Evolutionary conservation across 2,797 vertebrate species (phyloP).

Genomic region (Octomys mimax): DNA sequence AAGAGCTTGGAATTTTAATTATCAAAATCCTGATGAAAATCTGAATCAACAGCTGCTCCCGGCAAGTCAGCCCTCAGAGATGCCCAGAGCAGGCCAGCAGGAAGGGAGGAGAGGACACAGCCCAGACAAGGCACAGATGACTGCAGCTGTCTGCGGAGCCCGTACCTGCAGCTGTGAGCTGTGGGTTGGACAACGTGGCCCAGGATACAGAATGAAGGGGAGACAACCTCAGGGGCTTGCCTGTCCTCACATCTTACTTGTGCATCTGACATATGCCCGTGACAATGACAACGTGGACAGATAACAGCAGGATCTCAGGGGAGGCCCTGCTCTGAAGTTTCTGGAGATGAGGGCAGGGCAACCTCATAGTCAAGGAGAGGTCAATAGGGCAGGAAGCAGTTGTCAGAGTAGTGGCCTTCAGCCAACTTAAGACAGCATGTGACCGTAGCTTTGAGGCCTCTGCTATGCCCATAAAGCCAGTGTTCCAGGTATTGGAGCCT

Average conservation of each 20-base stretch:
- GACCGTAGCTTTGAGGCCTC: not conserved
- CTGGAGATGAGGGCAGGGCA: not conserved
- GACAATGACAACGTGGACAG: not conserved
- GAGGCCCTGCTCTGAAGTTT: not conserved
- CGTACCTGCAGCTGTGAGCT: conserved; percentile 77
- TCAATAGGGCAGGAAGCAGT: not conserved
- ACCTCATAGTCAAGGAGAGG: not conserved
- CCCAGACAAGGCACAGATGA: conserved; percentile 57
- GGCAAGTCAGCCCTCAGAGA: conserved; percentile 80
- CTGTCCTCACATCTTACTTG: not conserved
- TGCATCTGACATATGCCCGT: not conserved
- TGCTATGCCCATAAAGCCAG: not conserved
- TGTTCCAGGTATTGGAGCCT: not conserved
- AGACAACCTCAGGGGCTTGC: conserved; percentile 19
- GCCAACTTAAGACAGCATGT: not conserved
- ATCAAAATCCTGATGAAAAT: conserved; percentile 84
- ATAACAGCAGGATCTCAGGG: not conserved
- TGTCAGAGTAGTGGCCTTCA: not conserved
- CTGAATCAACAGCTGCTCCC: conserved; percentile 86
- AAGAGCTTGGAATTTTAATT: conserved; percentile 82
- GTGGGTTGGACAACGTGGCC: not conserved
- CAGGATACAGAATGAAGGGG: not conserved
- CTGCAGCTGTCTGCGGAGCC: conserved; percentile 74
- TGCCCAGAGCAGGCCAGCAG: conserved; percentile 44
- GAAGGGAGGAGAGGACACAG: conserved; percentile 67